Evolutionary conservation across 2,888 invertebrate species (phyloP).

Genomic region (Pammene fasciana): DNA sequence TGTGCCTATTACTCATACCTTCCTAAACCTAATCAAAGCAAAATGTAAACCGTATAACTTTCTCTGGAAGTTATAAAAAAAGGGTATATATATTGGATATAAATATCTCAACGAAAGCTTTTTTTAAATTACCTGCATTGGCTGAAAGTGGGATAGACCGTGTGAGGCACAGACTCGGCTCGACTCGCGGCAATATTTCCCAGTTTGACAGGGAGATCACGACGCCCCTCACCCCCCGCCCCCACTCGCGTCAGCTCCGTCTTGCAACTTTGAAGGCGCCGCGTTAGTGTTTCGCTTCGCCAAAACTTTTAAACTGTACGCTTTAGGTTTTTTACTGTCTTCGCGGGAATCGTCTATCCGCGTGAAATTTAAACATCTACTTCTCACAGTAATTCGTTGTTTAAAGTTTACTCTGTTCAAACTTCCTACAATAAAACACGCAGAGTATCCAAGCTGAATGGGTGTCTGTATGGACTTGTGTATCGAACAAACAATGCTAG

Average conservation of each 20-base stretch:
- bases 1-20: too few relatives aligned
- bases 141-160: slow-evolving; percentile 45
- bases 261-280: slow-evolving; percentile 73
- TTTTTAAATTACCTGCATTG: slow-evolving; percentile 11
- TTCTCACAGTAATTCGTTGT: slow-evolving; percentile 61
- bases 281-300: slow-evolving; percentile 67
- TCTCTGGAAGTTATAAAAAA: background rate
- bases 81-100: background rate
- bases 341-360: slow-evolving; percentile 64
- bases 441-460: slow-evolving; percentile 40
- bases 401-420: slow-evolving; percentile 58
- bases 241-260: slow-evolving; percentile 62
- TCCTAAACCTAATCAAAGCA: too few relatives aligned
- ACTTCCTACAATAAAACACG: slow-evolving; percentile 55
- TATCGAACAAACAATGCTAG: slow-evolving; percentile 66
- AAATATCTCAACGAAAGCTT: background rate
- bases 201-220: slow-evolving; percentile 73
- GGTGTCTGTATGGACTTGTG: slow-evolving; percentile 43
- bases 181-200: slow-evolving; percentile 72
- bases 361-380: slow-evolving; percentile 69
- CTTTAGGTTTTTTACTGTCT: slow-evolving; percentile 80
- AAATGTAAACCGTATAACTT: too few relatives aligned
- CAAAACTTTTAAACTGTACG: slow-evolving; percentile 78
- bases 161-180: slow-evolving; percentile 51
- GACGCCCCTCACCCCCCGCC: slow-evolving; percentile 54